Evolutionary conservation across 2,113 vertebrate species (phyloP).

Genomic region (Brachypteracias leptosomus): DNA sequence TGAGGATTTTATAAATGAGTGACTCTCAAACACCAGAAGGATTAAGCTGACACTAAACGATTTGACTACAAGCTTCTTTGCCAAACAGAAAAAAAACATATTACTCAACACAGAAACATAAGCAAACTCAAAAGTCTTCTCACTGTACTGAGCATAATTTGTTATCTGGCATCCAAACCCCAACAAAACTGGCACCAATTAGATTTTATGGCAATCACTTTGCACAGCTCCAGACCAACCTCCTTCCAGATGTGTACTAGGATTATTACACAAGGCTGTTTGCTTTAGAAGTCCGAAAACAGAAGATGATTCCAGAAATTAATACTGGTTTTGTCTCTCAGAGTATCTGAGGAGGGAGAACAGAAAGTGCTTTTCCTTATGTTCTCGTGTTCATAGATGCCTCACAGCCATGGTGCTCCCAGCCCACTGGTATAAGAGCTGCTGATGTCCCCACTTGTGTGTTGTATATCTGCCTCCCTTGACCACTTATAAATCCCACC

Average conservation of each 20-base stretch:
- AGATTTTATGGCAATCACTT: background rate
- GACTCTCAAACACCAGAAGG: background rate
- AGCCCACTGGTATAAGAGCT: background rate
- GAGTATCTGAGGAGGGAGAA: background rate
- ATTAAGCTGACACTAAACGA: background rate
- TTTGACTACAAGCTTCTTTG: background rate
- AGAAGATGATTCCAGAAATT: background rate
- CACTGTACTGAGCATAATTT: background rate
- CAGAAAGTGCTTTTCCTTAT: background rate
- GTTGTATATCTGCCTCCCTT: background rate
- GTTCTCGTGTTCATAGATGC: accelerated
- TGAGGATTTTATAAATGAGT: background rate
- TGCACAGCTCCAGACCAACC: background rate
- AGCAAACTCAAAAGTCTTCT: background rate
- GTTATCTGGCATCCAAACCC: background rate
- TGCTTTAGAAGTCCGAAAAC: background rate
- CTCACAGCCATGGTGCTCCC: accelerated
- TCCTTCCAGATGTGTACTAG: background rate
- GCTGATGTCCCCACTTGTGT: accelerated
- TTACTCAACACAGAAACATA: background rate
- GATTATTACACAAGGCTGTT: background rate
- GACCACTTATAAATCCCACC: background rate
- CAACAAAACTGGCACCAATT: accelerated
- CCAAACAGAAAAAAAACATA: background rate
- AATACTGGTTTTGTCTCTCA: background rate